Evolutionary conservation across 2,888 invertebrate species (phyloP).

Genomic region (Orthosia incerta): DNA sequence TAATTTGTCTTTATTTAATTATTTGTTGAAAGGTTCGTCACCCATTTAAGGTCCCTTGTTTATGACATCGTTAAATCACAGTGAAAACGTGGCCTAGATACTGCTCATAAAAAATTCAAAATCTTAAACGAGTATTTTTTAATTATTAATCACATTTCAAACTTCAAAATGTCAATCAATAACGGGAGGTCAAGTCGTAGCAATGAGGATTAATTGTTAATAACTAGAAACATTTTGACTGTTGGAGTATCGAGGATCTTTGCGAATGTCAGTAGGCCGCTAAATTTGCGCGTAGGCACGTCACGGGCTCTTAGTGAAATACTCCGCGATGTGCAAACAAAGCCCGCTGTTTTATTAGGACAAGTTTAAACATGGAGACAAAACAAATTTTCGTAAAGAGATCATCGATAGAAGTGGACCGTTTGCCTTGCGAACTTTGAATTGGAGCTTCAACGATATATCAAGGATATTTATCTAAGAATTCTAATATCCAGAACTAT

Average conservation of each 20-base stretch:
- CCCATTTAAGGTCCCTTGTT: background rate
- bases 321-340: conserved; percentile 72
- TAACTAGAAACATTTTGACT: conserved; percentile 76
- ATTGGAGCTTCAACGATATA: background rate
- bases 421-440: conserved; percentile 5
- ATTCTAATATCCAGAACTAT: background rate
- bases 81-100: background rate
- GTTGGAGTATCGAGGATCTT: conserved; percentile 60
- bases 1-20: conserved; percentile 3
- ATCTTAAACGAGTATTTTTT: conserved; percentile 40
- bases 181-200: conserved; percentile 66
- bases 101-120: conserved; percentile 29
- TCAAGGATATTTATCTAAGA: background rate
- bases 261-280: conserved; percentile 77
- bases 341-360: conserved; percentile 73
- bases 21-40: conserved; percentile 1
- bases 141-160: conserved; percentile 60
- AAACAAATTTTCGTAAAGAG: conserved; percentile 49
- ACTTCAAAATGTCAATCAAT: conserved; percentile 71
- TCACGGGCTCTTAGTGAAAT: conserved; percentile 75
- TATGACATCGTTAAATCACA: background rate
- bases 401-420: conserved; percentile 31
- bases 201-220: conserved; percentile 75
- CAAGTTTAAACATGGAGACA: conserved; percentile 60
- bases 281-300: conserved; percentile 82